Conservation (phyloP, 2,797 vertebrate genomes). For the Typhlichthys eigenmanni region DNA sequence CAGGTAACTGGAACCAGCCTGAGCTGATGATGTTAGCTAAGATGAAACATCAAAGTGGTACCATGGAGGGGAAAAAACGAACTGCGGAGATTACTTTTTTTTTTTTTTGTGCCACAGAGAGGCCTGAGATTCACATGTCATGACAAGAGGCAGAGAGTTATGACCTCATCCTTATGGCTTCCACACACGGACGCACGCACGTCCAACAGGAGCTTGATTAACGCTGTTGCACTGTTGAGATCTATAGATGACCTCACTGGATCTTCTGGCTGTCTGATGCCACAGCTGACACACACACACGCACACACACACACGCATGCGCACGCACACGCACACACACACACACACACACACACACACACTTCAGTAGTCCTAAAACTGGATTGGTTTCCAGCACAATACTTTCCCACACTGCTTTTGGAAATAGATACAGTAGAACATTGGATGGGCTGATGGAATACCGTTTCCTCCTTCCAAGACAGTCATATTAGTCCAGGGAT, state of each 20-base stretch:
- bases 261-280: constrained; percentile 34
- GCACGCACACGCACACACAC: neutral
- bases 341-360: constrained; percentile 17
- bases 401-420: constrained; percentile 64
- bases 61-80: too few relatives aligned
- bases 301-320: constrained; percentile 26
- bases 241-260: constrained; percentile 46
- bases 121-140: neutral
- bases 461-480: constrained; percentile 37
- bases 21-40: neutral
- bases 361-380: constrained; percentile 35
- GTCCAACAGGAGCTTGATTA: constrained; percentile 16
- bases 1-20: constrained; percentile 3
- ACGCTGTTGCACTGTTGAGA: constrained; percentile 34
- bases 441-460: constrained; percentile 39
- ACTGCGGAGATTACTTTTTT: neutral
- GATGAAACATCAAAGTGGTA: too few relatives aligned
- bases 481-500: constrained; percentile 11
- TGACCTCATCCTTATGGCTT: constrained; percentile 41
- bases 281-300: constrained; percentile 46
- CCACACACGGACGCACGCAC: constrained; percentile 1
- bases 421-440: constrained; percentile 48
- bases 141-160: constrained; percentile 16
- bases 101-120: constrained; percentile 1
- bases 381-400: constrained; percentile 38